These are phyloP conservation scores for Carassius gibelio DNA, from an alignment of 2,113 vertebrate species.

Conservation along the genomic window DNA sequence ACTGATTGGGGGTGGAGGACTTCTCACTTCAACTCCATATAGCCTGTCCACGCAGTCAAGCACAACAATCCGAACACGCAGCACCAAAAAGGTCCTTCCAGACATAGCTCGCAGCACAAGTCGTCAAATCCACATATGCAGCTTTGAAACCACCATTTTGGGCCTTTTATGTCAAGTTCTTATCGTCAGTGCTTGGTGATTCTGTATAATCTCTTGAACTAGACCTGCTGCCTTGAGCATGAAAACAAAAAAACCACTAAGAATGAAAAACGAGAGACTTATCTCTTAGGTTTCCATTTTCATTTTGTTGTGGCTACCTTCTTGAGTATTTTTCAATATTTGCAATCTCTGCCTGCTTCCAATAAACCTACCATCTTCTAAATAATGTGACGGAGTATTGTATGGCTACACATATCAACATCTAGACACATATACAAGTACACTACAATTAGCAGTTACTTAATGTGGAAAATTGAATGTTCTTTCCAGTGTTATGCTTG, in stretches of 20 bases:
- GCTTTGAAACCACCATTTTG: slow-evolving; percentile 33
- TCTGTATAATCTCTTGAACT: background rate
- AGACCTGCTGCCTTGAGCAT: background rate
- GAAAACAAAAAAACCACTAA: slow-evolving; percentile 20
- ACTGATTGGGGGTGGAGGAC: slow-evolving; percentile 40
- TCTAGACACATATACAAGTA: slow-evolving; percentile 44
- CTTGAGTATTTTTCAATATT: slow-evolving; percentile 37
- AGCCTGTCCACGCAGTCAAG: slow-evolving; percentile 59
- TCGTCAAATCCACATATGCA: slow-evolving; percentile 12
- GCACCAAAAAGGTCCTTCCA: slow-evolving; percentile 58
- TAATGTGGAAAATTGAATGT: slow-evolving; percentile 48
- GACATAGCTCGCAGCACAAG: slow-evolving; percentile 52
- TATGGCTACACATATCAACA: slow-evolving; percentile 35
- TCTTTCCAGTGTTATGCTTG: slow-evolving; percentile 54
- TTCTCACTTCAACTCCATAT: slow-evolving; percentile 53
- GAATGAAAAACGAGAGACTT: slow-evolving; percentile 20
- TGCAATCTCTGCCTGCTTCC: slow-evolving; percentile 43
- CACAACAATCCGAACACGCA: slow-evolving; percentile 63
- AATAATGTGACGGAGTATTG: slow-evolving; percentile 20
- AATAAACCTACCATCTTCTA: slow-evolving; percentile 21
- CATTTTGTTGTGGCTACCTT: slow-evolving; percentile 42
- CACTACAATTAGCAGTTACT: slow-evolving; percentile 16
- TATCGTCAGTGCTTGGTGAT: slow-evolving; percentile 56
- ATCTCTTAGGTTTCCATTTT: slow-evolving; percentile 11
- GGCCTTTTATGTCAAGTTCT: slow-evolving; percentile 52